phyloP scores from a whole-genome alignment of 1,140 invertebrate species.

The Platyscapa corneri region DNA sequence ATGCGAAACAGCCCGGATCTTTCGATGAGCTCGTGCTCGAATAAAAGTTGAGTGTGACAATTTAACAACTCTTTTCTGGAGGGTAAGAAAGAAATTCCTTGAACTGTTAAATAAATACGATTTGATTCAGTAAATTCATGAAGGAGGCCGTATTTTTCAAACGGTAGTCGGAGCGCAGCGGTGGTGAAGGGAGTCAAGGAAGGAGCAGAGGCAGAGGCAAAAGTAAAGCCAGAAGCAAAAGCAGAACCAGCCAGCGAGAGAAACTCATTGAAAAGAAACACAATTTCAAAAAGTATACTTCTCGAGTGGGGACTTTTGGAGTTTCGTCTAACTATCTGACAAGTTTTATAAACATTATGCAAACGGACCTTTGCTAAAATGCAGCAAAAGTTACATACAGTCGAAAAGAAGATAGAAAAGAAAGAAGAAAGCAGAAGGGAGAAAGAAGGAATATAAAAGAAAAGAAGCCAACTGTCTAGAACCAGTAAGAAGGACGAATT shows the following conservation, averaged over 20 bases:
- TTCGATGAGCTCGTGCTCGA: not conserved
- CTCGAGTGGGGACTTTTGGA: conserved; percentile 37
- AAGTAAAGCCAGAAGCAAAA: too few species aligned
- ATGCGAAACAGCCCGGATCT: not conserved
- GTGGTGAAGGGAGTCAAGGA: too few species aligned
- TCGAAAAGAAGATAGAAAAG: not conserved
- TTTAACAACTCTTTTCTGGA: conserved; percentile 36
- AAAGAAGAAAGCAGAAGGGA: not conserved
- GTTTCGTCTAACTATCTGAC: conserved; percentile 44
- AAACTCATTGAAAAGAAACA: conserved; percentile 54
- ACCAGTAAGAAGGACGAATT: conserved; percentile 27
- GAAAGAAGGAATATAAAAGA: conserved; percentile 10
- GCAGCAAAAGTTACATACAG: conserved; percentile 43
- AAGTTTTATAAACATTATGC: conserved; percentile 53
- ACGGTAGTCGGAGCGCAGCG: not conserved
- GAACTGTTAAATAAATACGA: conserved; percentile 34
- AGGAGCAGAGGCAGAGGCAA: too few species aligned
- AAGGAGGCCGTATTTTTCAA: conserved; percentile 16
- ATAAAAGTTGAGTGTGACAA: conserved; percentile 33
- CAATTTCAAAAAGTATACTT: conserved; percentile 52
- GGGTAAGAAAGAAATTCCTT: conserved; percentile 18
- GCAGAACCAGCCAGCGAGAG: not conserved
- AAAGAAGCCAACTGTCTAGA: not conserved
- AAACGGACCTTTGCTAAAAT: conserved; percentile 37
- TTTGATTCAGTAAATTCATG: conserved; percentile 36